Base-by-base conservation (phyloP, 1,140 invertebrate species). In the Diprion similis region DNA sequence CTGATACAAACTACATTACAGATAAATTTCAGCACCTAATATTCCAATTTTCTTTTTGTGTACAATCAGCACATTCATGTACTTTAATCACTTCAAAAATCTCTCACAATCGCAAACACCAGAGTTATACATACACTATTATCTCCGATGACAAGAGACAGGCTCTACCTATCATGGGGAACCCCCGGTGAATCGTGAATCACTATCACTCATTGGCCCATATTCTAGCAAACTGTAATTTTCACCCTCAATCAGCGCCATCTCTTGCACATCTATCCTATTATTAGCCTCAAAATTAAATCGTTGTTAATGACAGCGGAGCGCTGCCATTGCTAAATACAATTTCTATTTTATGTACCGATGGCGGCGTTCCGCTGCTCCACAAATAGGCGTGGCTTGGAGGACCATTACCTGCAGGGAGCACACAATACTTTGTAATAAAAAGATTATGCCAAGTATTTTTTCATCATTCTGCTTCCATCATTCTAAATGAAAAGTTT, bases 351-450 rank as follows among this genome's bases (percentile, higher is more conserved):
- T n/a, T n/a, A n/a, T n/a, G n/a, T n/a, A n/a, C n/a, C n/a, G n/a
- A n/a, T n/a, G n/a, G n/a, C n/a, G n/a, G n/a, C n/a, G n/a, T n/a
- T n/a, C n/a, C n/a, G n/a, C n/a, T n/a, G n/a, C n/a, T n/a, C n/a
- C n/a, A 8, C 51, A 59, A 59, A 59, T 59, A 59, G 51, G 51
- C 51, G 8, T 8, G 51, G 51, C 51, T 4, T 59, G 51, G 51
- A 59, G 9, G 51, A 59, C 8, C 51, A 8, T 59, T 59, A 9
- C n/a, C 51, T 59, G 51, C 8, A 59, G 51, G 51, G 51, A 8
- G 51, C 51, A 59, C 51, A 59, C 51, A 59, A 59, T 59, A 59
- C 51, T 59, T 59, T 59, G 51, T 59, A 59, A 59, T 59, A 59
- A 59, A 59, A 59, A 59, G 51, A 59, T 4, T 59, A 59, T 59